phyloP scores from a whole-genome alignment of 2,888 invertebrate genomes.

The Rhimphoctona megacephalus region DNA sequence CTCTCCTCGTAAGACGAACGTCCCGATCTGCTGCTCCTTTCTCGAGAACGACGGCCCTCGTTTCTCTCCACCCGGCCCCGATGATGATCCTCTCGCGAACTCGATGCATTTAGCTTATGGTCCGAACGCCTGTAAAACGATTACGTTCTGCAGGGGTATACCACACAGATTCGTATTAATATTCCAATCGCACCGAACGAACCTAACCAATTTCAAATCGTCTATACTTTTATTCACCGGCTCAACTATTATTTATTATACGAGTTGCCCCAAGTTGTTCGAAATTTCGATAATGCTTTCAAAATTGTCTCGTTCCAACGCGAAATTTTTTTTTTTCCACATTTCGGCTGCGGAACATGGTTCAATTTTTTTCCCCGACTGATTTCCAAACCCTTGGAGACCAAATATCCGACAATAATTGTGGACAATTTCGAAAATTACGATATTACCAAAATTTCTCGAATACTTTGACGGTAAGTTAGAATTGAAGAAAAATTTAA shows the following conservation, averaged over 20 bases:
- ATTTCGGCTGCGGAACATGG: background rate
- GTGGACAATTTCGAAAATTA: background rate
- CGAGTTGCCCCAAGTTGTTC: background rate
- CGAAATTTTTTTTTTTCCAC: background rate
- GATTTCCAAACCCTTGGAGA: background rate
- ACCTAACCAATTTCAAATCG: constrained; percentile 33
- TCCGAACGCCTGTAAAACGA: constrained; percentile 84
- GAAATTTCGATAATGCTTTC: background rate
- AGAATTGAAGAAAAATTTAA: background rate
- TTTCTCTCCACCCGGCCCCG: constrained; percentile 71
- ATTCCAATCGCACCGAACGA: constrained; percentile 76
- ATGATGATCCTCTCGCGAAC: constrained; percentile 78
- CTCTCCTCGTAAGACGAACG: constrained; percentile 79
- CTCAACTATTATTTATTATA: background rate
- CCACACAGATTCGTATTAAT: constrained; percentile 85
- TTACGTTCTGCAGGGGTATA: constrained; percentile 85
- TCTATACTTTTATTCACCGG: background rate
- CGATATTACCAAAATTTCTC: background rate
- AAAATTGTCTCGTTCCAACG: no score
- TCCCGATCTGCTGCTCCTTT: constrained; percentile 73
- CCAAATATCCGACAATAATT: background rate
- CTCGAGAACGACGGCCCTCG: constrained; percentile 75
- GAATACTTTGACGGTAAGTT: background rate
- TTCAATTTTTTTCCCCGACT: background rate
- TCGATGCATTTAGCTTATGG: constrained; percentile 78